Evolutionary conservation across 1,140 invertebrate species (phyloP).

Genomic region (Zaprionus taronus): DNA sequence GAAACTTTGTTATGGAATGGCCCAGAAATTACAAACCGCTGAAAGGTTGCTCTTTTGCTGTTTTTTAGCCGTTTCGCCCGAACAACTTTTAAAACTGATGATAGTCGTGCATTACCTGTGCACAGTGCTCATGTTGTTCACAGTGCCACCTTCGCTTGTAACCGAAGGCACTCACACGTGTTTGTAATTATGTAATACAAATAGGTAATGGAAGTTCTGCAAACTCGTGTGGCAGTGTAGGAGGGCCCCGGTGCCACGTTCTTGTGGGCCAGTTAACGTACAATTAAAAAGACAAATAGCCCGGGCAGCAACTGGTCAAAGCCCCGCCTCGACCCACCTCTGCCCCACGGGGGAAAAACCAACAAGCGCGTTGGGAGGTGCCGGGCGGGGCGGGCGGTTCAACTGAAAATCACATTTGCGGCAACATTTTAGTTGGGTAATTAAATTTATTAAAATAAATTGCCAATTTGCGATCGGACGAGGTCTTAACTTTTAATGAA

Average conservation of each 20-base stretch:
- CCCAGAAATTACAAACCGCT: constrained; percentile 47
- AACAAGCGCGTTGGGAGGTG: constrained; percentile 17
- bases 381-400: neutral
- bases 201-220: constrained; percentile 74
- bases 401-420: constrained; percentile 36
- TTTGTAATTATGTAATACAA: constrained; percentile 74
- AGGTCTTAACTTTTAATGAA: constrained; percentile 70
- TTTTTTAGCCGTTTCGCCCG: constrained; percentile 4
- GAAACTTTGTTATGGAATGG: constrained; percentile 60
- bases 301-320: constrained; percentile 43
- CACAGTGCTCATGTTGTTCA: neutral
- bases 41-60: constrained; percentile 13
- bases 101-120: constrained; percentile 6
- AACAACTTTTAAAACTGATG: constrained; percentile 39
- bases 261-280: constrained; percentile 45
- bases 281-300: constrained; percentile 68
- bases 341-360: constrained; percentile 5
- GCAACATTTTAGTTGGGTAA: constrained; percentile 54
- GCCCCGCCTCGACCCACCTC: neutral
- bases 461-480: constrained; percentile 58
- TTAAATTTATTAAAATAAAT: constrained; percentile 81
- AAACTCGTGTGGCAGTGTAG: constrained; percentile 21
- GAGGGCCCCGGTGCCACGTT: constrained; percentile 17
- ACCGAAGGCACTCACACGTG: constrained; percentile 27
- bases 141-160: neutral